These are phyloP conservation scores for Rotaria sp. DNA, from an alignment of 2,888 invertebrate species.

Conservation along the genomic window DNA sequence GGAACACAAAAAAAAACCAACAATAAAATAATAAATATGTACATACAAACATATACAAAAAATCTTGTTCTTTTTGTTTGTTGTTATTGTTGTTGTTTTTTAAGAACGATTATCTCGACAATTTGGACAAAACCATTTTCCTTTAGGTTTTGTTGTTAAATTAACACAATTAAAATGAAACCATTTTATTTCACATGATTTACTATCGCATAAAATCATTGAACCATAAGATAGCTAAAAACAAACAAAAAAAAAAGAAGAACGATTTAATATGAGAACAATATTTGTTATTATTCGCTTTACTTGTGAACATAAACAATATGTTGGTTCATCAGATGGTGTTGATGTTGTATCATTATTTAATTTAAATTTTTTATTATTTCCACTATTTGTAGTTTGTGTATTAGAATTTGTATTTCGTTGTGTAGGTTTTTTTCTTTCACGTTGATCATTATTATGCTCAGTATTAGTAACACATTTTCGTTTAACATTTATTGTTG, in stretches of 20 bases:
- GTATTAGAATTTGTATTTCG: neutral
- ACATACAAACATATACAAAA: constrained; percentile 23
- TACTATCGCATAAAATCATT: constrained; percentile 44
- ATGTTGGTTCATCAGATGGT: constrained; percentile 20
- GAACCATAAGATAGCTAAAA: constrained; percentile 39
- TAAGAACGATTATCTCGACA: constrained; percentile 40
- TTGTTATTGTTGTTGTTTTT: neutral
- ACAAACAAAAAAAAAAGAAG: neutral
- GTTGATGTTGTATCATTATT: neutral
- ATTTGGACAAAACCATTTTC: constrained; percentile 43
- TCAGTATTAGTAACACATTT: neutral
- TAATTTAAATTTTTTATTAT: constrained; percentile 20
- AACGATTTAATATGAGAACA: too few relatives aligned
- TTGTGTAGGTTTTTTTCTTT: constrained; percentile 6
- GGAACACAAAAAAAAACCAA: neutral
- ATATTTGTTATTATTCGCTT: neutral
- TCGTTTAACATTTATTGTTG: constrained; percentile 11
- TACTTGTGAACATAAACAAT: constrained; percentile 22
- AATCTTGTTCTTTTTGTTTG: neutral
- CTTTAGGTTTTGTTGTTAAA: constrained; percentile 40
- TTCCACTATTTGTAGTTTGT: neutral
- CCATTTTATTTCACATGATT: constrained; percentile 43
- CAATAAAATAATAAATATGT: constrained; percentile 27
- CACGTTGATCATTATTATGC: constrained; percentile 6
- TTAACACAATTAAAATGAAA: constrained; percentile 43